Base-by-base conservation (phyloP, 2,888 invertebrate species). In the Opisthograptis luteolata region DNA sequence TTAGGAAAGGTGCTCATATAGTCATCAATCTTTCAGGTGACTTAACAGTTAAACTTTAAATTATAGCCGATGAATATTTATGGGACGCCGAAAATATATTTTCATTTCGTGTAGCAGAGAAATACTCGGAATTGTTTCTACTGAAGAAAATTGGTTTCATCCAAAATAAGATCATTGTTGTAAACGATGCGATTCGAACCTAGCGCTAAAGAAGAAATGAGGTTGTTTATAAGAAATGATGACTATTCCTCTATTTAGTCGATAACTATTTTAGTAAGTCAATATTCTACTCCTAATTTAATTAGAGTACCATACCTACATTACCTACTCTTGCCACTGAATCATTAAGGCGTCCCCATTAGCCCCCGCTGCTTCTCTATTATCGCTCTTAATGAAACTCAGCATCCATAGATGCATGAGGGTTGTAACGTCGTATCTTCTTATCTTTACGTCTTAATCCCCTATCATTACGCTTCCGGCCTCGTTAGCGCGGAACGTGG, bases 391-490 rank as follows among this genome's bases (percentile, higher is more conserved):
- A 84, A 84, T 80, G 82, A 81, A 72, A 67, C 80, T 70, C 81
- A 83, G 77, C 81, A 51, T 51, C 50, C 50, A 51, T 44, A 51
- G 50, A 45, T 51, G 40, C 50, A 83, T 80, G 84, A 84, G 74
- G 70, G 70, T 59, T 62, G 68, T 78, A 78, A 80, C 80, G 76
- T 72, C 62, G 66, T 65, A 68, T 66, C 70, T 67, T 63, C 73
- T 76, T 81, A 84, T 83, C 84, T 84, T 82, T 79, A 87, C 79
- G 83, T 85, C 87, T 87, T 84, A 84, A 88, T 88, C 82, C 50
- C 76, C 67, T 62, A 62, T 76, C 81, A 83, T 84, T 82, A 84
- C 64, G 59, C 57, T 45, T 51, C 64, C 64, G 44, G 44, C 55
- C 62, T 67, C 47, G 41, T 50, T 51, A 52, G 49, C 55, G 40